Base-by-base conservation (phyloP, 1,140 invertebrate genomes). In the Heterodera schachtii region DNA sequence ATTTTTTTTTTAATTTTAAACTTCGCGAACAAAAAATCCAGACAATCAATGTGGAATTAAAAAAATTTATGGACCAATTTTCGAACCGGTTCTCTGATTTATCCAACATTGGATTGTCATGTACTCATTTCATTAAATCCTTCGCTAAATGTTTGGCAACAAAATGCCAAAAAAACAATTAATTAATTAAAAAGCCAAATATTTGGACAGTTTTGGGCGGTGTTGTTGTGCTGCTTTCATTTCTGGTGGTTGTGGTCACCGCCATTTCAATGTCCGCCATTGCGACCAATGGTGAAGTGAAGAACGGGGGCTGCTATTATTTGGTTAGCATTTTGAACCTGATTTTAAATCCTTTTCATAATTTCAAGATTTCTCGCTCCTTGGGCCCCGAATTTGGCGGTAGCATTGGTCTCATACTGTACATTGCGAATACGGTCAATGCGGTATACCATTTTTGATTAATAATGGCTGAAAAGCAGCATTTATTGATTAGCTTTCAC, bases 331-430 rank as follows among this genome's bases (percentile, higher is more conserved):
- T 31, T 31, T 31, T 31, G 31, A 31, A 31, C 31, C 31, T 31
- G 31, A 1, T 31, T 31, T 31, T 31, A 31, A 31, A 31, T 31
- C 31, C 0, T 31, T 31, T 31, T 31, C n/a, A 46, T 9, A 77
- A 43, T 60, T 31, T 11, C 49, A 96, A 98, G 85, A 87, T 86
- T 66, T 87, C 86, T 41, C 85, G 86, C 11, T 88, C 87, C 16
- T 78, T 87, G 41, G 92, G 92, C n/a, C 93, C 93, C 16, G 93
- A 93, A 87, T 93, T 92, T 90, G 93, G 93, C 81, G 93, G 92
- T 76, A 92, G 93, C 71, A 93, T 93, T 74, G 93, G 93, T 3
- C 82, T 93, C 4, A 92, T 93, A 81, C 93, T 93, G 84, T 93
- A 92, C 52, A 84, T 93, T 46, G 93, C 93, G 31, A 93, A 93